Evolutionary conservation across 2,113 vertebrate species (phyloP).

Genomic region (Heterotis niloticus): DNA sequence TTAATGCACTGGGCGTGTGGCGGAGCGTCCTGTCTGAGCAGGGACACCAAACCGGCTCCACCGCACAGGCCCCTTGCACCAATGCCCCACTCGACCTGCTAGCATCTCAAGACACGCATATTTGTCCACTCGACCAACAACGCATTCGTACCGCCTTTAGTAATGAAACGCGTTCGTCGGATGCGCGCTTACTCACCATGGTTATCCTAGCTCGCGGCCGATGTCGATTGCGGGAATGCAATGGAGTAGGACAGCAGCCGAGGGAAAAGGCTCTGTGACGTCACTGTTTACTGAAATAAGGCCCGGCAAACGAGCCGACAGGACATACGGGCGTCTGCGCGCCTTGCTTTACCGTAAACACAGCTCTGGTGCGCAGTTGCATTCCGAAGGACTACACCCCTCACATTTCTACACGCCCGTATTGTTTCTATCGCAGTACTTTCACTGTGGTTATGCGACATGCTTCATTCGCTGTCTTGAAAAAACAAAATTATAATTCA

Average conservation of each 20-base stretch:
- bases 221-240: constrained; percentile 23
- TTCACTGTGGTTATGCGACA: no score
- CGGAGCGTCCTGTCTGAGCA: background rate
- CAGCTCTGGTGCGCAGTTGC: background rate
- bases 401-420: background rate
- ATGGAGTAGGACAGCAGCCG: constrained; percentile 2
- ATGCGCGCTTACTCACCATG: constrained; percentile 21
- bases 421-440: background rate
- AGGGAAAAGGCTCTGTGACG: constrained; percentile 20
- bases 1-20: constrained; percentile 4
- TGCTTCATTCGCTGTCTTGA: no score
- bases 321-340: constrained; percentile 3
- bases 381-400: background rate
- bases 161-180: background rate
- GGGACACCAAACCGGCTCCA: background rate
- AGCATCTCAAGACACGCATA: background rate
- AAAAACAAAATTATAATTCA: no score
- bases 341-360: constrained; percentile 19
- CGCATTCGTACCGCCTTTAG: no score
- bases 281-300: background rate
- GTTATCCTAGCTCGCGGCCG: background rate
- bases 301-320: background rate
- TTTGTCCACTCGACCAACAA: no score
- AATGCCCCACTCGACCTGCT: background rate
- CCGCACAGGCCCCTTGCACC: background rate